Conservation (phyloP, 2,113 vertebrate genomes). For the Anser cygnoides region DNA sequence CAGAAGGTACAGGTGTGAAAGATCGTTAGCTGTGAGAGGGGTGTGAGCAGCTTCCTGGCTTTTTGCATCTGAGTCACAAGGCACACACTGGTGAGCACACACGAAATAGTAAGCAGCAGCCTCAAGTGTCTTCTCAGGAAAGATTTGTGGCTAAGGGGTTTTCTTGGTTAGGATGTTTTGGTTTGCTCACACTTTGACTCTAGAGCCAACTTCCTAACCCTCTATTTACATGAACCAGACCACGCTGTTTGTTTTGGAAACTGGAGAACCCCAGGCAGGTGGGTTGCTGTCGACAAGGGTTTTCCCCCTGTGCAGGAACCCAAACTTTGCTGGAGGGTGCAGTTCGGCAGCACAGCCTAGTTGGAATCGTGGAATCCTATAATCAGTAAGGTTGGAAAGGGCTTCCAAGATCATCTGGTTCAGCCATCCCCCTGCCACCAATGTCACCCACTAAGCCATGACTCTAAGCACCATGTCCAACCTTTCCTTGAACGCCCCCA, state of each 20-base stretch:
- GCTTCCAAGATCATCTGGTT: no score
- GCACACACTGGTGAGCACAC: not conserved
- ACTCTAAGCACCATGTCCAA: no score
- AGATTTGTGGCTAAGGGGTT: not conserved
- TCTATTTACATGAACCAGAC: not conserved
- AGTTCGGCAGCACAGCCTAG: not conserved
- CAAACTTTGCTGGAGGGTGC: not conserved
- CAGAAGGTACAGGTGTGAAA: not conserved
- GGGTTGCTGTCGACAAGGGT: not conserved
- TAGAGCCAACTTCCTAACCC: not conserved
- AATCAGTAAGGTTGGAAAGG: no score
- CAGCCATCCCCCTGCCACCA: no score
- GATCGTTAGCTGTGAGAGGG: not conserved
- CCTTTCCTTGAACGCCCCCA: no score
- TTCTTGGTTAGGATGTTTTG: not conserved
- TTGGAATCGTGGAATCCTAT: no score
- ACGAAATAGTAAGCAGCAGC: not conserved
- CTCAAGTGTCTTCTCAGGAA: not conserved
- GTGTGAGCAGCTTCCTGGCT: not conserved
- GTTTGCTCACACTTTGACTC: not conserved
- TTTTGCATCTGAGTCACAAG: not conserved
- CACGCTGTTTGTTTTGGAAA: not conserved
- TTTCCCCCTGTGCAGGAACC: not conserved
- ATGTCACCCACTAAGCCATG: no score
- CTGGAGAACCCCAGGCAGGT: not conserved